Evolutionary conservation across 2,797 vertebrate genomes (phyloP), one percentile per base, ranked within the genome.

Genomic region (Streptopelia turtur): DNA sequence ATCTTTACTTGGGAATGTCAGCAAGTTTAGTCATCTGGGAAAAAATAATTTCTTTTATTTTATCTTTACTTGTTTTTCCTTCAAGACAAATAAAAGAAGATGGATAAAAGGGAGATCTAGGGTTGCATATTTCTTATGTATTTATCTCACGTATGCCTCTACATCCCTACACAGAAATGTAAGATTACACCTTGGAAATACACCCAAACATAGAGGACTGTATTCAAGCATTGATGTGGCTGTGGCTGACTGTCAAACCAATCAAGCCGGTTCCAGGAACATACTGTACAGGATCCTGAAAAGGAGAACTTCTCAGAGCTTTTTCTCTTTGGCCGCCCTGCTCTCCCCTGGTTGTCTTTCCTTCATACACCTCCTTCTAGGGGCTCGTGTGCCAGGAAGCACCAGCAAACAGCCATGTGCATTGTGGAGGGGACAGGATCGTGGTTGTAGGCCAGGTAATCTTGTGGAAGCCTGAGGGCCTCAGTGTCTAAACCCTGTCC

Each of bases 21-120:
- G 63, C 76, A 94, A 91, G 14, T 55, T 92, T 64, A 56, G 39
- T 74, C 30, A 81, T 22, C 41, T 64, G 16, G n/a, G 47, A 68
- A 21, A 78, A 87, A 60, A 37, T 39, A 10, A 21, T 16, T 24
- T 37, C 5, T 37, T 74, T 65, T 72, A 4, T 28, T 65, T 69
- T 7, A 8, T 24, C 66, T 77, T 84, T 45, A 23, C 24, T 45
- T 87, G 17, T 1, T 78, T 90, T 86, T 83, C 59, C 30, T 69
- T 90, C 55, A 87, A 65, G 68, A 94, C 68, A 84, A 95, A 93
- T 13, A 87, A 22, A 91, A 16, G 14, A 78, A 78, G 13, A 74
- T 2, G 11, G 18, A 25, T 56, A 31, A 49, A 79, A 87, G 14
- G 63, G 13, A 49, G 4, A 60, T 24, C 30, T 49, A 72, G 39